Evolutionary conservation across 2,113 vertebrate species (phyloP).

Genomic region (Noturus placidus): DNA sequence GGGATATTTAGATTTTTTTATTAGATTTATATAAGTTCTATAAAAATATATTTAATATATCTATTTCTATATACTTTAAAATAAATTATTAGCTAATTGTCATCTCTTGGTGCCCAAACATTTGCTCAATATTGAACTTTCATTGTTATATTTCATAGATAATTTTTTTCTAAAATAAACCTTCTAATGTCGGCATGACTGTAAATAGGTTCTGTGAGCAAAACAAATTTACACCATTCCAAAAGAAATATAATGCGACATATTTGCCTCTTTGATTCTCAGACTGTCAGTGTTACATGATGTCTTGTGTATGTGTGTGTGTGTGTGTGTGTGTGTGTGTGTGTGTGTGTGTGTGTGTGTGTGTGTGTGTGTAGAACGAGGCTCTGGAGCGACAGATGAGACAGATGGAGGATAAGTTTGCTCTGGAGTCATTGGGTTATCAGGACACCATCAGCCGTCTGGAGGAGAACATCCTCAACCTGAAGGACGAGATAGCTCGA

Average conservation of each 20-base stretch:
- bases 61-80: not conserved
- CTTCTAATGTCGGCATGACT: not conserved
- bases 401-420: conserved; percentile 91
- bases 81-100: not conserved
- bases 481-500: conserved; percentile 97
- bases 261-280: not conserved
- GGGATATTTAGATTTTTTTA: not conserved
- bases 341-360: conserved; percentile 19
- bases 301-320: not conserved
- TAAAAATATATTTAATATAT: not conserved
- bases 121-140: not conserved
- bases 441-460: conserved; percentile 87
- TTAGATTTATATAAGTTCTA: not conserved
- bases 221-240: not conserved
- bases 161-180: not conserved
- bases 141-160: not conserved
- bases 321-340: conserved; percentile 42
- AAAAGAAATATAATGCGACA: not conserved
- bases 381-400: conserved; percentile 93
- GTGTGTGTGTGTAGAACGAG: conserved; percentile 79
- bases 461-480: conserved; percentile 92
- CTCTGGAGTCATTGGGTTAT: conserved; percentile 81
- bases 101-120: not conserved
- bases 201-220: not conserved
- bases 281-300: not conserved